Base-by-base conservation (phyloP, 1,140 invertebrate genomes). In the Hesperophylax magnus region DNA sequence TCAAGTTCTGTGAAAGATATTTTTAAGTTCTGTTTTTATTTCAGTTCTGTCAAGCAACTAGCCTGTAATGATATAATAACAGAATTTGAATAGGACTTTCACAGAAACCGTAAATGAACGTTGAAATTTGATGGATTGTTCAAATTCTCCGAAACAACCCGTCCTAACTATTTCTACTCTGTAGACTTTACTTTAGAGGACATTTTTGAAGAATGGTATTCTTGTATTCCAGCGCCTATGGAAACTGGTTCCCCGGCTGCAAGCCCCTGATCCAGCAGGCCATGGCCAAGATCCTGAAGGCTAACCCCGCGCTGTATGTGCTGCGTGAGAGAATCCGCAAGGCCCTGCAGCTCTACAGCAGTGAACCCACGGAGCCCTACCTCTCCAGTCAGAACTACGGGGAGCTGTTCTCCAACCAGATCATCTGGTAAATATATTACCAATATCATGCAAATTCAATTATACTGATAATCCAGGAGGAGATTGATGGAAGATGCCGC, bases 281-380 rank as follows among this genome's bases (percentile, higher is more conserved):
- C 0, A 99, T 99, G 98, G 98, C 98, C 0, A 99, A 99, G 89
- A 99, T 99, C 65, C 99, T 99, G 97, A 99, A 99, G 89, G 98
- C 99, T 0, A 99, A 99, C 92, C 98, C 99, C 0, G 98, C 99
- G 0, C 89, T 99, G 71, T 99, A 99, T 88, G 99, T 99, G 75
- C 89, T 99, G 47, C 91, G 99, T 22, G 99, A 99, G 88, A 93
- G 99, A 85, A 99, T 99, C 54, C 92, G 99, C 5, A 99, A 99
- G 89, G 99, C 98, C 7, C 88, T 99, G 22, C 99, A 99, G 86
- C 90, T 99, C 7, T 99, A 99, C 87, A 99, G 97, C 0, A 99
- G 98, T 0, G 99, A 99, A 88, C 99, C 99, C 0, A 99, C 99
- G 22, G 99, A 99, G 87, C 99, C 98, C 0, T 99, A 99, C 86